Evolutionary conservation across 1,140 invertebrate genomes (phyloP), one percentile per base, ranked within the genome.

Genomic region (Brachionus paranguensis): DNA sequence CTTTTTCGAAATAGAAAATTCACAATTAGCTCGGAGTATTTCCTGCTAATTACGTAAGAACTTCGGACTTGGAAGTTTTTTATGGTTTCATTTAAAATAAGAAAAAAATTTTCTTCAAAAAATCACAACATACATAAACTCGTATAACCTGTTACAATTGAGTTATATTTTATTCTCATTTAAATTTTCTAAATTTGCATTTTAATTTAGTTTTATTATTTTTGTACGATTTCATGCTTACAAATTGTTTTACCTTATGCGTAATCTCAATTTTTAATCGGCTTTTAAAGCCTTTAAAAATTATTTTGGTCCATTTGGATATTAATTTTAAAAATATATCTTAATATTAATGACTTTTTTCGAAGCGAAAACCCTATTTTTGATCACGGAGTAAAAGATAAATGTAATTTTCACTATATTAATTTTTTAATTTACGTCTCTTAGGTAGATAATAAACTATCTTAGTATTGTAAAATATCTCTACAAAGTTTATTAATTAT

Each of bases 201-300:
- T 72, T 72, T 72, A 41, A 72, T 72, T 72, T 72, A 17, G 68
- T 72, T 43, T 41, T 72, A 72, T 72, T 41, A 43, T 72, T 72
- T 41, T 72, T 41, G 33, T 41, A 41, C 12, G 68, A 72, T 43
- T 72, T 20, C 68, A 43, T 72, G 33, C 17, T 72, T 72, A 43
- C 41, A 72, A 72, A 72, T 72, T 72, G 68, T 11, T 11, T 2
- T 24, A 43, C n/a, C 29, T 43, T 20, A 17, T 14, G n/a, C 41
- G 6, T 41, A 41, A 43, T 17, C n/a, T 43, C 20, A 72, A 41
- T 17, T 72, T 43, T 17, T 72, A 72, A 72, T 72, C 68, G 68
- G 68, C 37, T 72, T 72, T 72, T 60, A 24, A 60, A 60, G 53
- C 17, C 53, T 6, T 41, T 37, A 10, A 72, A 72, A 17, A 10